Evolutionary conservation across 2,888 invertebrate species (phyloP), one percentile per base, ranked within the genome.

Genomic region (Rhogogaster chlorosoma): DNA sequence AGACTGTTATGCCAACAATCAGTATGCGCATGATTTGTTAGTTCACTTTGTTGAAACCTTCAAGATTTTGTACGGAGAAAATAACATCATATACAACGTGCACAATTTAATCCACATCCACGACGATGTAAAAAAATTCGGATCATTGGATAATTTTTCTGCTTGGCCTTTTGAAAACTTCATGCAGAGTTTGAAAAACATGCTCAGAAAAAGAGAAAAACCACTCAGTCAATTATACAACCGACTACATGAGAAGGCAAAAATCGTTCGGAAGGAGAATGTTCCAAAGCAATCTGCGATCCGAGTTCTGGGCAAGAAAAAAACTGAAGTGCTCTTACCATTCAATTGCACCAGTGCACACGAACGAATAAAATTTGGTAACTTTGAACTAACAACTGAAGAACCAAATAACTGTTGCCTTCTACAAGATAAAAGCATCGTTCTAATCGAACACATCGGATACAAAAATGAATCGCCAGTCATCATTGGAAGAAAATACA

Each of bases 101-200:
- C 70, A 70, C 32, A 70, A 70, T 70, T 36, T 70, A 32, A 70
- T 61, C 26, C 61, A 61, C 15, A 26, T 61, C 61, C 22, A n/a
- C 61, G 61, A 61, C 1, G 61, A 61, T 61, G 61, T 61, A 1
- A 22, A 7, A 22, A 61, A 61, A 22, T 61, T 61, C 26, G 61
- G 61, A 61, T 26, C 61, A 61, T 61, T 61, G 61, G 61, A 61
- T 26, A 61, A 61, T n/a, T 61, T 61, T 26, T 61, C 22, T 61
- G 61, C 61, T 61, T 61, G 61, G 61, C 61, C 61, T 61, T 61
- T 26, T 61, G 61, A 61, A 26, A 61, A 61, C 61, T 26, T 26
- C 26, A 61, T 61, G 61, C 61, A 26, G 61, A 61, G 61, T 26
- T 61, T 61, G 3, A 61, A 61, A 26, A 10, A 61, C 12, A 61